Evolutionary conservation across 1,140 invertebrate species (phyloP), one percentile per base, ranked within the genome.

Genomic region (Archivesica marissinica): DNA sequence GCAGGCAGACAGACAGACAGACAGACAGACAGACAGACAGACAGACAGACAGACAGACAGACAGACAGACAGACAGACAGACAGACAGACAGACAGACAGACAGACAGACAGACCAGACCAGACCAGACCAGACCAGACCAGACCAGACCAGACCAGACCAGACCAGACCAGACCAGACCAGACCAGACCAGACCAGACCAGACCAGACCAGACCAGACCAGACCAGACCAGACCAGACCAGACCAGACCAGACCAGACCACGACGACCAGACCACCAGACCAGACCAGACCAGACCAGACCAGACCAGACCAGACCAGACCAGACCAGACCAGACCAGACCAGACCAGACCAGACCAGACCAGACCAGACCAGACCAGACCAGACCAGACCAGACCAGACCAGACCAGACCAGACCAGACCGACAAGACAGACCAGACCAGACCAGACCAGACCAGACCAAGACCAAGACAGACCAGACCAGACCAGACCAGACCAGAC

Each of bases 201-300:
- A n/a, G n/a, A n/a, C n/a, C n/a, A n/a, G n/a, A n/a, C n/a, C n/a
- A n/a, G n/a, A n/a, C n/a, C n/a, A n/a, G n/a, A n/a, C n/a, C n/a
- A n/a, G n/a, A n/a, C n/a, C n/a, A n/a, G n/a, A n/a, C n/a, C n/a
- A n/a, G n/a, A 84, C 81, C 77, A 84, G 54, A 86, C 84, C 77
- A 72, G 38, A 85, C 84, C 84, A 72, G 30, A 86, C 84, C 84
- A 84, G 59, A 86, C 84, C 79, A 72, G 77, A 79, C 82, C 82
- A 68, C n/a, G n/a, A n/a, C n/a, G n/a, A n/a, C n/a, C n/a, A n/a
- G n/a, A n/a, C n/a, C 23, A 79, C 82, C 82, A 84, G 52, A 85
- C 75, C 82, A 68, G 77, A 64, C 77, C 82, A 68, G 56, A 79
- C 77, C 79, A 66, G 77, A 52, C 39, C 61, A n/a, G 56, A 79